These are phyloP conservation scores for Achatina immaculata DNA, from an alignment of 1,140 invertebrate genomes.

Conservation along the genomic window DNA sequence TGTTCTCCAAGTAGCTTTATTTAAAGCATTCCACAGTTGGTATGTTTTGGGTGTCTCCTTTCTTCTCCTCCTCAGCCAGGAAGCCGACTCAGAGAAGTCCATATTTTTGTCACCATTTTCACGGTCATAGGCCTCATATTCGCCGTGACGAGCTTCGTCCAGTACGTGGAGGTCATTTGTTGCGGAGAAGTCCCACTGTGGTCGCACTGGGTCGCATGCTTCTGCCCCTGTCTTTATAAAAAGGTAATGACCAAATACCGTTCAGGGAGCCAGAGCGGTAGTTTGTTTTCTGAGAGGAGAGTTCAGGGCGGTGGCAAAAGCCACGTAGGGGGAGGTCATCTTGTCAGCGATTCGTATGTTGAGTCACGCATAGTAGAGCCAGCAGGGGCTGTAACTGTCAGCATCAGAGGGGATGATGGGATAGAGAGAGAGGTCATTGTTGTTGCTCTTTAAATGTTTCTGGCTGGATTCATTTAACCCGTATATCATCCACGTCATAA, in stretches of 20 bases:
- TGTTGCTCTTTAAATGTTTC: no score
- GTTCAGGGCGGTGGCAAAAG: no score
- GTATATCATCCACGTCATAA: no score
- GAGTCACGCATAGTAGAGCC: no score
- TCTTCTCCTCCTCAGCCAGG: constrained; percentile 18
- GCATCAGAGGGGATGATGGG: no score
- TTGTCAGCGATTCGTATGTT: not conserved
- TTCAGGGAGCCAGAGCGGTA: not conserved
- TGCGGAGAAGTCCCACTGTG: constrained; percentile 47
- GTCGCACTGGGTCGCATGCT: constrained; percentile 39
- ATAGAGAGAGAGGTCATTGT: no score
- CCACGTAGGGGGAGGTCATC: no score
- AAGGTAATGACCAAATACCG: constrained; percentile 21
- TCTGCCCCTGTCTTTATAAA: constrained; percentile 10
- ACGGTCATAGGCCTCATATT: constrained; percentile 52
- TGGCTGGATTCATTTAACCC: no score
- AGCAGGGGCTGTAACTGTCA: no score
- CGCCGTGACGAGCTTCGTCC: constrained; percentile 47
- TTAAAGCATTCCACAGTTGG: no score
- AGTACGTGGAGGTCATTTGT: constrained; percentile 55
- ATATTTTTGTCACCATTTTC: constrained; percentile 52
- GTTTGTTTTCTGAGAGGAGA: not conserved
- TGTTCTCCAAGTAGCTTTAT: no score
- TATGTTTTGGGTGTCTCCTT: no score
- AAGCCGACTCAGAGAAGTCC: constrained; percentile 38